Conservation (phyloP, 1,140 invertebrate species). For the Drosophila obscura region DNA sequence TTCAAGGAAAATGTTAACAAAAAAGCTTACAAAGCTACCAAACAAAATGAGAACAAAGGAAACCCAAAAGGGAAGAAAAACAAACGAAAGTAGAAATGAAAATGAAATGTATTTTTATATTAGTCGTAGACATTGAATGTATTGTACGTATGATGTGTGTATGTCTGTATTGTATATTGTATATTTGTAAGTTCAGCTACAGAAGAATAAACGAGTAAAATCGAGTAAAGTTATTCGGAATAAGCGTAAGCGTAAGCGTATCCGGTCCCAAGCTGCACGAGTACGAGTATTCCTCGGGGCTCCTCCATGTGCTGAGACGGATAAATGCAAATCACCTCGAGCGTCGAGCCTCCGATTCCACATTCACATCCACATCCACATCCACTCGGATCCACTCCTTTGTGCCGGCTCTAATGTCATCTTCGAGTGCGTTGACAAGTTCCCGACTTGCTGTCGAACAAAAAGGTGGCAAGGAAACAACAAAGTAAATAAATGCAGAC, state of each 20-base stretch:
- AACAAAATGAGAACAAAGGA: slow-evolving; percentile 64
- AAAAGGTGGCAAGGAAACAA: slow-evolving; percentile 17
- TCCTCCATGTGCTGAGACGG: background rate
- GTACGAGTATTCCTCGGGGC: slow-evolving; percentile 7
- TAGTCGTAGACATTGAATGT: slow-evolving; percentile 63
- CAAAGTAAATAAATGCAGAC: slow-evolving; percentile 57
- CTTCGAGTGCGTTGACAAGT: slow-evolving; percentile 32
- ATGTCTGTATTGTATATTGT: slow-evolving; percentile 30
- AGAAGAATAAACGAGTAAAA: slow-evolving; percentile 47
- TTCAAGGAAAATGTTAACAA: slow-evolving; percentile 51
- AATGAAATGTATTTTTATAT: slow-evolving; percentile 80
- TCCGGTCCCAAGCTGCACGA: slow-evolving; percentile 7
- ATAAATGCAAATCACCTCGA: slow-evolving; percentile 45
- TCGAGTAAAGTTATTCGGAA: slow-evolving; percentile 42
- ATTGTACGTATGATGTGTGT: slow-evolving; percentile 16
- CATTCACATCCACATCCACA: background rate
- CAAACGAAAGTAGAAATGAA: slow-evolving; percentile 12
- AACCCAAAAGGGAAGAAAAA: slow-evolving; percentile 29
- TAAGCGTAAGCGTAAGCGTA: slow-evolving; percentile 23
- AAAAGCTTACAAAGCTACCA: slow-evolving; percentile 51
- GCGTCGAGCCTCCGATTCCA: slow-evolving; percentile 11
- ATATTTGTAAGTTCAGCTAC: slow-evolving; percentile 44
- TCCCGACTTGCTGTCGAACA: background rate
- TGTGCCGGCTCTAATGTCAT: slow-evolving; percentile 50
- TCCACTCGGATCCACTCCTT: slow-evolving; percentile 6